Percentiles rank a stretch among this genome's conserved stretches.
Evolutionary conservation across 2,797 vertebrate species (phyloP).

Genomic region (Capromys pilorides): DNA sequence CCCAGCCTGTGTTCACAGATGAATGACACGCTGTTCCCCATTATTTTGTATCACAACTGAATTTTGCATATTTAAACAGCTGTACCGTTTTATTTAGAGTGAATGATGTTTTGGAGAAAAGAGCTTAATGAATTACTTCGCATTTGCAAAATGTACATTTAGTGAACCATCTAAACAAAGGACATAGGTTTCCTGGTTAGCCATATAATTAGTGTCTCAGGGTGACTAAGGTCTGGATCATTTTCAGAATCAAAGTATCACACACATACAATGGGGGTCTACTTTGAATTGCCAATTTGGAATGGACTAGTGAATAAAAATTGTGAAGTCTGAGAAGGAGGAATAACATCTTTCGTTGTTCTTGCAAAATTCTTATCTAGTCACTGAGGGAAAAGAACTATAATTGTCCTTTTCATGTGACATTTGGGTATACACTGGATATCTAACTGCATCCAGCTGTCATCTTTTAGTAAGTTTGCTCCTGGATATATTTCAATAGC

Average conservation of each 20-base stretch:
- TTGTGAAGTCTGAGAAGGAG: background rate
- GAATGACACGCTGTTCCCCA: constrained; percentile 35
- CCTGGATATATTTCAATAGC: constrained; percentile 42
- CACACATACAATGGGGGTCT: background rate
- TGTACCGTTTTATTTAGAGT: constrained; percentile 56
- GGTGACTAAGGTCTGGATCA: constrained; percentile 1
- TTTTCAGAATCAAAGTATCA: constrained; percentile 53
- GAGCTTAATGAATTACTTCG: constrained; percentile 67
- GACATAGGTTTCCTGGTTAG: constrained; percentile 25
- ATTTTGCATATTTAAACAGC: constrained; percentile 60
- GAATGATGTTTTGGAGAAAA: constrained; percentile 66
- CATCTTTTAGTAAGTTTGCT: constrained; percentile 62
- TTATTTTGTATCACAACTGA: constrained; percentile 56
- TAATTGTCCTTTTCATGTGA: constrained; percentile 18
- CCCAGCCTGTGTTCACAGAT: constrained; percentile 52
- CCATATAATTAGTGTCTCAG: constrained; percentile 47
- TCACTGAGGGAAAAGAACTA: background rate
- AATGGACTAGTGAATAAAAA: constrained; percentile 20
- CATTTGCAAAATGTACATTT: constrained; percentile 64
- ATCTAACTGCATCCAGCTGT: background rate
- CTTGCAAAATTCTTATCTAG: constrained; percentile 20
- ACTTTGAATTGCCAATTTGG: background rate
- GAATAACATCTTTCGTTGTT: background rate
- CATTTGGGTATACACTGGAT: constrained; percentile 28
- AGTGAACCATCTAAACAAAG: constrained; percentile 48